Conservation (phyloP, 2,888 invertebrate genomes). For the Troilus luridus region DNA sequence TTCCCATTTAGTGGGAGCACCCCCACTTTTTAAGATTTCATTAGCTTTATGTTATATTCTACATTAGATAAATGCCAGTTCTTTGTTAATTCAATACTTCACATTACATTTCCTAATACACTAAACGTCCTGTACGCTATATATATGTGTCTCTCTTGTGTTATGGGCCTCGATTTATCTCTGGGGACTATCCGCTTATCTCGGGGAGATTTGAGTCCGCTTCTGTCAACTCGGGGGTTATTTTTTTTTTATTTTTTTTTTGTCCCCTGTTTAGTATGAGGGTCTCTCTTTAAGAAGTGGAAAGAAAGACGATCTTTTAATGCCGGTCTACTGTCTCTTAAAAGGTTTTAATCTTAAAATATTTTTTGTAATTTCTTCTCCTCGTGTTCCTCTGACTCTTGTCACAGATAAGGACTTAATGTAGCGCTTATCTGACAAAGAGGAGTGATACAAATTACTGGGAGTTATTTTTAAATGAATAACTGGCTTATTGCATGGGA, state of each 20-base stretch:
- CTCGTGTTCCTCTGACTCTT: slow-evolving; percentile 20
- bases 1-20: neutral
- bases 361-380: slow-evolving; percentile 49
- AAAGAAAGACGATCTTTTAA: slow-evolving; percentile 50
- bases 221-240: slow-evolving; percentile 37
- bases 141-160: slow-evolving; percentile 10
- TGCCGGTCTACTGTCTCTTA: slow-evolving; percentile 41
- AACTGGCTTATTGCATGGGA: neutral
- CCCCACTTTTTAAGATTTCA: slow-evolving; percentile 35
- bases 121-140: neutral
- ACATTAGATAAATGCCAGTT: neutral
- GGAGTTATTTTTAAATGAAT: slow-evolving; percentile 31
- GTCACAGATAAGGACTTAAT: slow-evolving; percentile 46
- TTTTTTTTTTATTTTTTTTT: neutral
- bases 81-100: slow-evolving; percentile 20
- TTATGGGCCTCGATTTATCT: slow-evolving; percentile 23
- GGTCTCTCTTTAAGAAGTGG: slow-evolving; percentile 31
- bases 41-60: neutral
- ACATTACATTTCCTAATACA: slow-evolving; percentile 22
- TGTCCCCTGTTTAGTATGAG: slow-evolving; percentile 22
- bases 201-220: slow-evolving; percentile 21
- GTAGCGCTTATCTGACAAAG: slow-evolving; percentile 45
- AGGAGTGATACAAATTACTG: slow-evolving; percentile 39
- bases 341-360: slow-evolving; percentile 48
- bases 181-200: neutral